Conservation (phyloP, 2,888 invertebrate species). For the Hanleya hanleyi region DNA sequence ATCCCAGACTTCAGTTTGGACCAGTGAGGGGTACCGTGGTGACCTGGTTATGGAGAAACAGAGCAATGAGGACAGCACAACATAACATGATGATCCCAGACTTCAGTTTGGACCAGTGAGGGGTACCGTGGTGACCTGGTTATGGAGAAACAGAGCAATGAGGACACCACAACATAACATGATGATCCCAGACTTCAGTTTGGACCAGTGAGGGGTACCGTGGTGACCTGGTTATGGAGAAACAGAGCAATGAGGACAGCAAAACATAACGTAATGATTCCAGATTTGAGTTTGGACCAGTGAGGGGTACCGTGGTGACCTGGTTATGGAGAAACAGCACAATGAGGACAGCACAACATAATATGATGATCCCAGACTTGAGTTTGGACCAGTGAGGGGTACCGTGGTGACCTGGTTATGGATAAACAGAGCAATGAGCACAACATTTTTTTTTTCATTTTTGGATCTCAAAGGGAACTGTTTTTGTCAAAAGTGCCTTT, state of each 20-base stretch:
- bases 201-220: slow-evolving; percentile 63
- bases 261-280: slow-evolving; percentile 55
- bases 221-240: slow-evolving; percentile 42
- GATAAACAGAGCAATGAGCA: too few species aligned
- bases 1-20: slow-evolving; percentile 60
- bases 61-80: slow-evolving; percentile 59
- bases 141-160: too few species aligned
- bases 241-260: slow-evolving; percentile 64
- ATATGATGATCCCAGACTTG: slow-evolving; percentile 61
- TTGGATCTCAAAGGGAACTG: too few species aligned
- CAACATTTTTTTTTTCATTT: too few species aligned
- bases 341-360: slow-evolving; percentile 59
- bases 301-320: slow-evolving; percentile 53
- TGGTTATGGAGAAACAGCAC: too few species aligned
- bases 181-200: slow-evolving; percentile 61
- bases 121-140: slow-evolving; percentile 45
- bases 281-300: slow-evolving; percentile 65
- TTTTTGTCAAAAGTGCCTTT: too few species aligned
- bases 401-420: slow-evolving; percentile 44
- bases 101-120: slow-evolving; percentile 66
- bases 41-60: too few species aligned
- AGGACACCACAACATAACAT: slow-evolving; percentile 56
- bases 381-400: slow-evolving; percentile 64
- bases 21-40: slow-evolving; percentile 62
- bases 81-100: slow-evolving; percentile 58